A percentile compares a stretch with the other conserved stretches of the same genome.
Evolutionary conservation across 2,113 vertebrate genomes (phyloP).

Genomic region (Paraplagusia blochii): DNA sequence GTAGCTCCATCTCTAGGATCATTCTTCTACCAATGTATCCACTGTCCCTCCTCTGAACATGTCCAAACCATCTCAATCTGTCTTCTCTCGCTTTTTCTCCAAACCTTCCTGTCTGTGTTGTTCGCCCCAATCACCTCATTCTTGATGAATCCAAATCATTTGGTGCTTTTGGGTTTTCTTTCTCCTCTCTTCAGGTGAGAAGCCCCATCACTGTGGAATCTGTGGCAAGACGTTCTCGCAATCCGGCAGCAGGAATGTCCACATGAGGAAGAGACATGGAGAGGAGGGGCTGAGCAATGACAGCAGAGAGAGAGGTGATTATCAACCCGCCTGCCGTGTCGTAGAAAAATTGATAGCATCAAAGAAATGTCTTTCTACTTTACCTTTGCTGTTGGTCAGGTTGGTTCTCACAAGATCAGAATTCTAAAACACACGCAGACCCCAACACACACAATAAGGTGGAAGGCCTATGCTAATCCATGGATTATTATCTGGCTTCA

Average conservation of each 20-base stretch:
- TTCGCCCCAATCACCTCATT: no score
- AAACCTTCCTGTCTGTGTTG: no score
- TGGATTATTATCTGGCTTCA: conserved; percentile 33
- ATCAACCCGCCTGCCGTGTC: no score
- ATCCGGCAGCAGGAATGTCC: conserved; percentile 96
- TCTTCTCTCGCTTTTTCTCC: no score
- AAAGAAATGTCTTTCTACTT: no score
- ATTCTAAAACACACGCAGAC: neutral
- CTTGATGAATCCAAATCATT: no score
- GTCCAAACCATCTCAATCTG: no score
- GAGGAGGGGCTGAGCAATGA: conserved; percentile 65
- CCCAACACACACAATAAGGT: conserved; percentile 4
- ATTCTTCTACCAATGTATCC: no score
- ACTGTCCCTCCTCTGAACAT: no score
- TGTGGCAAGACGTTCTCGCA: conserved; percentile 98
- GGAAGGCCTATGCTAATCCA: conserved; percentile 38
- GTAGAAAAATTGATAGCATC: no score
- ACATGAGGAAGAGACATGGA: conserved; percentile 92
- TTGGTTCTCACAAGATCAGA: neutral
- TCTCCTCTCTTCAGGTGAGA: conserved; percentile 81
- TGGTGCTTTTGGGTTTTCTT: neutral
- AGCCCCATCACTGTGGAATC: conserved; percentile 92
- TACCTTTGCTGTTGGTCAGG: neutral
- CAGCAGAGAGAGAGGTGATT: conserved; percentile 69
- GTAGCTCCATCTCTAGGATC: no score